Base-by-base conservation (phyloP, 2,888 invertebrate genomes). In the Alentia gelatinosa region DNA sequence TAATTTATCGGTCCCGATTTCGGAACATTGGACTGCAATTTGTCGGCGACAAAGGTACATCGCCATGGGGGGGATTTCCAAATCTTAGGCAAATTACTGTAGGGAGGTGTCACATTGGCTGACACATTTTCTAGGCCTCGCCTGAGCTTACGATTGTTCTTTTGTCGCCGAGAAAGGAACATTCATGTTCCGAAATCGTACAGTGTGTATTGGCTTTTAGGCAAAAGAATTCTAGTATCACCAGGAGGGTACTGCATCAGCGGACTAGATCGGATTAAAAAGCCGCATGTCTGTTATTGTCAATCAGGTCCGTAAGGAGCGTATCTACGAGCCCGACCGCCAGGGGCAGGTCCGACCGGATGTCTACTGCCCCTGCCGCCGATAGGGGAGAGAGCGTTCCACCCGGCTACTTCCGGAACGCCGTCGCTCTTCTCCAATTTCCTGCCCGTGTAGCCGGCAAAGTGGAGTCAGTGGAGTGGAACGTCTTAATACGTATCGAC, bases 281-380 rank as follows among this genome's bases (percentile, higher is more conserved):
- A 68, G 33, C 12, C 30, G 68, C 26, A 26, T 68, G 68, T 68
- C 68, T 68, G 68, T 68, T 68, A 68, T 68, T 68, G 68, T 68
- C 68, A 30, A 68, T 68, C 68, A 68, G 33, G n/a, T 68, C 68
- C 68, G 68, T 68, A 68, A 68, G 68, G 68, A 68, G 19, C 68
- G 68, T 68, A 68, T 68, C 68, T 26, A 7, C 68, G 12, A 26
- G 30, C 68, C 68, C 33, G 12, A 56, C 68, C 68, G 12, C 63
- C 47, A 7, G 19, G 30, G n/a, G 12, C 68, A 26, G 30, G 30
- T 68, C 26, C 68, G 68, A 19, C 68, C 68, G 68, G 68, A 68
- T 30, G 68, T 30, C 68, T 30, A 68, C 68, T 56, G 56, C 68
- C 68, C 68, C 12, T 30, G 12, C 26, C 68, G 68, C 68, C 68